Conservation (phyloP, 2,888 invertebrate genomes). For the Drosophila barbarae region DNA sequence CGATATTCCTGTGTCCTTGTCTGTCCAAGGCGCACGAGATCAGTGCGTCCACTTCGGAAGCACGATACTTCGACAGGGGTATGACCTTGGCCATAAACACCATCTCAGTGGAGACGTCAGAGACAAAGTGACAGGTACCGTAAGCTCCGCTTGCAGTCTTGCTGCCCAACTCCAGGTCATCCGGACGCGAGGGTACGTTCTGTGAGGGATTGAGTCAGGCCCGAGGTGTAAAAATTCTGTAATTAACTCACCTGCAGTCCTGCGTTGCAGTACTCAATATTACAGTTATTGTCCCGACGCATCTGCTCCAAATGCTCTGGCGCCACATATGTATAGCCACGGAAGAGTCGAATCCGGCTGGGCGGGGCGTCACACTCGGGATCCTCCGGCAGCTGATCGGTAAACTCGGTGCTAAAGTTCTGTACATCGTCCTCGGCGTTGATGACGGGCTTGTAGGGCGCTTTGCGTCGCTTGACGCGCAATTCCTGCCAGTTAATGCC, state of each 20-base stretch:
- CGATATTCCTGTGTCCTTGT: slow-evolving; percentile 87
- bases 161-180: slow-evolving; percentile 65
- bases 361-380: slow-evolving; percentile 94
- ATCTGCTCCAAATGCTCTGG: slow-evolving; percentile 81
- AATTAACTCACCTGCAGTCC: slow-evolving; percentile 57
- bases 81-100: slow-evolving; percentile 73
- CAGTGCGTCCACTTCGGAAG: slow-evolving; percentile 87
- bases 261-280: slow-evolving; percentile 71
- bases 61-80: slow-evolving; percentile 69
- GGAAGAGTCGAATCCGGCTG: slow-evolving; percentile 91
- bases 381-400: slow-evolving; percentile 93
- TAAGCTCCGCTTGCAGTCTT: slow-evolving; percentile 64
- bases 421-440: slow-evolving; percentile 93
- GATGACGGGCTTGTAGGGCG: slow-evolving; percentile 95
- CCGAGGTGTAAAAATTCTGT: too few relatives aligned
- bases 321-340: slow-evolving; percentile 96
- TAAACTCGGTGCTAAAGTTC: slow-evolving; percentile 98
- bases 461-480: slow-evolving; percentile 87
- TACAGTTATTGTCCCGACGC: slow-evolving; percentile 53
- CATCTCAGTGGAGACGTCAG: slow-evolving; percentile 55
- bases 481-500: slow-evolving; percentile 91
- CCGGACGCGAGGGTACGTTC: slow-evolving; percentile 67
- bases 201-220: slow-evolving; percentile 23
- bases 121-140: slow-evolving; percentile 72
- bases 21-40: slow-evolving; percentile 87